Conservation (phyloP, 2,797 vertebrate species). For the Bradypus variegatus region DNA sequence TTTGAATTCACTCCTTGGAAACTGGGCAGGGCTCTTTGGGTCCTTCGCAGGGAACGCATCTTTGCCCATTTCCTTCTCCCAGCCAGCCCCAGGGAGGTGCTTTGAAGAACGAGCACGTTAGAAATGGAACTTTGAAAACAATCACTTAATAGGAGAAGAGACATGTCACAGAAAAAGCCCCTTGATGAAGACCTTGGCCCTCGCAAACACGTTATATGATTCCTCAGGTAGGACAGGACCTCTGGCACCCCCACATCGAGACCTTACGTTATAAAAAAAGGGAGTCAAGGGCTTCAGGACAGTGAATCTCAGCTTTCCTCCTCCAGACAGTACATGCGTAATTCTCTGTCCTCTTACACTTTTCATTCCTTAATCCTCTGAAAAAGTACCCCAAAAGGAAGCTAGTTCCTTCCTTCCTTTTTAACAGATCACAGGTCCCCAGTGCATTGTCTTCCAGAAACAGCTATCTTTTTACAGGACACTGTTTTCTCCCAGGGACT, state of each 20-base stretch:
- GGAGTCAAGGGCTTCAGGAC: background rate
- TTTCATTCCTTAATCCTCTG: background rate
- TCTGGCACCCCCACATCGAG: background rate
- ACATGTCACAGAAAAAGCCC: background rate
- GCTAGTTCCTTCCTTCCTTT: background rate
- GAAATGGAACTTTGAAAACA: background rate
- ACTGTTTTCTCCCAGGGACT: background rate
- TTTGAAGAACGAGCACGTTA: background rate
- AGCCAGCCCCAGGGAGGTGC: background rate
- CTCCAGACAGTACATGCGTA: background rate
- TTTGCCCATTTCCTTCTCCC: background rate
- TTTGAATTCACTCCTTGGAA: background rate
- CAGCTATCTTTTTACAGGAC: background rate
- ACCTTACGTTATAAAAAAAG: conserved; percentile 2
- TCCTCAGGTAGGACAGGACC: background rate
- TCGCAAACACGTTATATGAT: rapidly evolving
- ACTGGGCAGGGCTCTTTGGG: background rate
- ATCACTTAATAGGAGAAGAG: background rate
- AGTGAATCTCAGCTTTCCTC: background rate
- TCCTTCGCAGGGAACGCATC: background rate
- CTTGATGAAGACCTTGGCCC: background rate
- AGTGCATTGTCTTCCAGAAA: background rate
- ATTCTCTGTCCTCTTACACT: background rate
- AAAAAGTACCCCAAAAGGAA: background rate
- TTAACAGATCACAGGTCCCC: background rate